Percentiles rank a stretch among this genome's conserved stretches.
phyloP scores from a whole-genome alignment of 1,140 invertebrate species.

The Ruditapes philippinarum region DNA sequence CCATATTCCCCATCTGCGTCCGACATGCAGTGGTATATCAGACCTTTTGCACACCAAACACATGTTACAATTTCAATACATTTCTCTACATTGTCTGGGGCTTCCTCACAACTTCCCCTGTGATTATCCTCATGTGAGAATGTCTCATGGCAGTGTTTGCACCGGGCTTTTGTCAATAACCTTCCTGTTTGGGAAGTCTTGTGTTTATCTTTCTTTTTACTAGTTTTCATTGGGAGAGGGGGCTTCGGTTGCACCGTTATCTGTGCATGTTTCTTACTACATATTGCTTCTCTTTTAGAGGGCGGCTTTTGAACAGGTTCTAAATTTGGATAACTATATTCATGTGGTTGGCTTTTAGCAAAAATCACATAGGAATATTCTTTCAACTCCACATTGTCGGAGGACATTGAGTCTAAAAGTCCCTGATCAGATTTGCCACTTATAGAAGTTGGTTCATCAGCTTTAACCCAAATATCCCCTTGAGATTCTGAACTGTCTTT shows the following conservation, averaged over 20 bases:
- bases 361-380: constrained; percentile 94
- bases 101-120: constrained; percentile 94
- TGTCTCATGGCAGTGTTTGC: constrained; percentile 87
- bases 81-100: constrained; percentile 93
- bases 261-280: constrained; percentile 69
- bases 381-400: constrained; percentile 73
- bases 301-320: constrained; percentile 81
- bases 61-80: constrained; percentile 95
- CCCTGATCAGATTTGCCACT: constrained; percentile 81
- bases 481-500: constrained; percentile 73
- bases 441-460: constrained; percentile 79
- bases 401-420: constrained; percentile 74
- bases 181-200: constrained; percentile 65
- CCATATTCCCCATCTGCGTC: constrained; percentile 90
- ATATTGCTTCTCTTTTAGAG: constrained; percentile 78
- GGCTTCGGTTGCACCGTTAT: constrained; percentile 73
- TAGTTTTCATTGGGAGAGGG: constrained; percentile 81
- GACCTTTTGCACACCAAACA: constrained; percentile 92
- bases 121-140: constrained; percentile 92
- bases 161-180: constrained; percentile 78
- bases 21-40: constrained; percentile 97
- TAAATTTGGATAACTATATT: constrained; percentile 84
- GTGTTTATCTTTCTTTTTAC: constrained; percentile 70
- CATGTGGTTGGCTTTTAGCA: constrained; percentile 87
- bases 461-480: constrained; percentile 84